Percentiles rank a stretch among this genome's conserved stretches.
Evolutionary conservation across 2,113 vertebrate genomes (phyloP).

Genomic region (Crotalus viridis): DNA sequence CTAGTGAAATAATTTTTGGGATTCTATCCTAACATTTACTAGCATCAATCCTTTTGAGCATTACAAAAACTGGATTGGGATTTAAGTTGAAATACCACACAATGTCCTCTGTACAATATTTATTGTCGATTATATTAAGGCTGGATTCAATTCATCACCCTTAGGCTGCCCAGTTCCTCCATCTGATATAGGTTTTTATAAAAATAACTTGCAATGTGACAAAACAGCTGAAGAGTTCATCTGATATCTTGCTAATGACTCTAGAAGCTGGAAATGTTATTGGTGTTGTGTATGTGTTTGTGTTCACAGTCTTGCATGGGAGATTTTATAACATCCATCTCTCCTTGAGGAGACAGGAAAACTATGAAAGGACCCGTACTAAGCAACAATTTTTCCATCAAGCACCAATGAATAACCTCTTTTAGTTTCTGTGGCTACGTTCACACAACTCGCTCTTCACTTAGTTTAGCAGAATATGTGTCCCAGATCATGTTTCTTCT

Average conservation of each 20-base stretch:
- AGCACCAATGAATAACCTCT: not conserved
- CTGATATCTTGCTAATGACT: not conserved
- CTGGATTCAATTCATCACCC: not conserved
- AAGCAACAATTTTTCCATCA: not conserved
- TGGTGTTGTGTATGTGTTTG: not conserved
- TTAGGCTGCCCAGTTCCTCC: not conserved
- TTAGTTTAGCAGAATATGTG: not conserved
- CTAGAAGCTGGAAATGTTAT: not conserved
- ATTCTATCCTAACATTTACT: not conserved
- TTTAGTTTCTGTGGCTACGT: not conserved
- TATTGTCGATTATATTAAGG: not conserved
- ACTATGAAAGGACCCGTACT: not conserved
- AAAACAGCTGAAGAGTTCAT: not conserved
- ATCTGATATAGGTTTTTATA: not conserved
- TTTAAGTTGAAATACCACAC: not conserved
- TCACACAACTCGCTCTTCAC: not conserved
- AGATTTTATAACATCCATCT: not conserved
- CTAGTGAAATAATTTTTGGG: not conserved
- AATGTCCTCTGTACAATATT: not conserved
- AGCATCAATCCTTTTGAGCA: not conserved
- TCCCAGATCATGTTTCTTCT: not conserved
- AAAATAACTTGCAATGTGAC: not conserved
- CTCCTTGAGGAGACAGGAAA: not conserved
- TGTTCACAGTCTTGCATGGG: not conserved
- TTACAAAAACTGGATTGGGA: not conserved